Evolutionary conservation across 1,140 invertebrate species (phyloP).

Genomic region (Ceratoteleas bidentatus): DNA sequence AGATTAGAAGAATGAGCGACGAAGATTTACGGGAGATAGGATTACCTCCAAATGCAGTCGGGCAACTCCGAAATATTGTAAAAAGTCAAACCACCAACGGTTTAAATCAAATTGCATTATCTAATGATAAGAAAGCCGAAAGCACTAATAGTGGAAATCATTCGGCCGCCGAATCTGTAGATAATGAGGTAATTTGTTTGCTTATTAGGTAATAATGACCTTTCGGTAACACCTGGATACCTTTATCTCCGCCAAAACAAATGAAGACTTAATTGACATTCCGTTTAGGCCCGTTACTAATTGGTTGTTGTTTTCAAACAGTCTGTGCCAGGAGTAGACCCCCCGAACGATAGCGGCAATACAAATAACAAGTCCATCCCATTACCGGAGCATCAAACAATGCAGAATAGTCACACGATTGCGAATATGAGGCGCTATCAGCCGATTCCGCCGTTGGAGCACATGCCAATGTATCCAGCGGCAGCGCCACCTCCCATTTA

Average conservation of each 20-base stretch:
- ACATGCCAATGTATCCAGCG: conserved; percentile 77
- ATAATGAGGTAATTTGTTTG: conserved; percentile 72
- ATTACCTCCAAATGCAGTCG: conserved; percentile 80
- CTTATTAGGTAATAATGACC: too few relatives aligned
- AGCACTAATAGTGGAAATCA: conserved; percentile 69
- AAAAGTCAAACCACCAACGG: conserved; percentile 82
- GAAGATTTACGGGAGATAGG: conserved; percentile 81
- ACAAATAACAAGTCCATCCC: conserved; percentile 71
- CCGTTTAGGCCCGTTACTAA: not conserved
- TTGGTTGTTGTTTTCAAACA: conserved; percentile 4
- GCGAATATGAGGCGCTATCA: conserved; percentile 77
- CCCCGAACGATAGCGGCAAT: conserved; percentile 69
- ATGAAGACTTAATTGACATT: not conserved
- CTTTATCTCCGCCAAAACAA: too few relatives aligned
- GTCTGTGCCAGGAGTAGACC: conserved; percentile 61
- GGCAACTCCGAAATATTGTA: conserved; percentile 83
- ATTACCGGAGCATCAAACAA: conserved; percentile 73
- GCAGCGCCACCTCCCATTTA: conserved; percentile 74
- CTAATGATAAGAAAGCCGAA: conserved; percentile 74
- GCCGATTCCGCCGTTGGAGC: conserved; percentile 74
- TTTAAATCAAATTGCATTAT: conserved; percentile 73
- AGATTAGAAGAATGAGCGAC: conserved; percentile 83
- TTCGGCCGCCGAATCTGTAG: conserved; percentile 69
- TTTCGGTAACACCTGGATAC: too few relatives aligned
- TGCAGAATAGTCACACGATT: conserved; percentile 75